A percentile compares a stretch with the other conserved stretches of the same genome.
These are phyloP conservation scores for Callimorpha dominula DNA, from an alignment of 2,888 invertebrate species.

Conservation along the genomic window DNA sequence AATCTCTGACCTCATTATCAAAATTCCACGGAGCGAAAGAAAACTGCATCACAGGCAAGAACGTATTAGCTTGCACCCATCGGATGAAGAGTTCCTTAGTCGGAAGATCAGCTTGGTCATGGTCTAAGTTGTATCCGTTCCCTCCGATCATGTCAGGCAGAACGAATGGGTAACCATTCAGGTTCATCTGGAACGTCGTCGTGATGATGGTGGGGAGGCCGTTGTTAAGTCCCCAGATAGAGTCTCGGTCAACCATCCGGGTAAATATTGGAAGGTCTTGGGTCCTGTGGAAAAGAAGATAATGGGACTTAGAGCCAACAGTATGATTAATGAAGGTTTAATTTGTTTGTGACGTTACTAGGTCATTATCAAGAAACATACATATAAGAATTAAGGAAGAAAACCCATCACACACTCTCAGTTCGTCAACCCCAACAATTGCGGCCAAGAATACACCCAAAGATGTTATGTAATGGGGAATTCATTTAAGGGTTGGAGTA, in stretches of 20 bases:
- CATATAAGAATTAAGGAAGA: not conserved
- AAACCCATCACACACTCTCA: too few relatives aligned
- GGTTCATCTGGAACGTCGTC: constrained; percentile 88
- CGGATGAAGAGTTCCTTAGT: constrained; percentile 90
- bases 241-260: constrained; percentile 93
- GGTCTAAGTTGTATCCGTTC: constrained; percentile 86
- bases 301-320: too few relatives aligned
- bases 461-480: too few relatives aligned
- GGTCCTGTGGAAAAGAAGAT: constrained; percentile 73
- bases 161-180: constrained; percentile 90
- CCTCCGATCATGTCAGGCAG: constrained; percentile 94
- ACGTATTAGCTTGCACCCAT: constrained; percentile 92
- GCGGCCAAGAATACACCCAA: too few relatives aligned
- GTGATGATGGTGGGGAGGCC: constrained; percentile 91
- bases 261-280: constrained; percentile 91
- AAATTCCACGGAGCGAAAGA: constrained; percentile 94
- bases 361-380: too few relatives aligned
- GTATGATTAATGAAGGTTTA: not conserved
- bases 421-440: too few relatives aligned
- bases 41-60: constrained; percentile 93
- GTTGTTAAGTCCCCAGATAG: constrained; percentile 89
- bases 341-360: not conserved
- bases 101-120: constrained; percentile 79
- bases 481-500: too few relatives aligned
- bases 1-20: constrained; percentile 81